Evolutionary conservation across 2,113 vertebrate genomes (phyloP).

Genomic region (Galemys pyrenaicus): DNA sequence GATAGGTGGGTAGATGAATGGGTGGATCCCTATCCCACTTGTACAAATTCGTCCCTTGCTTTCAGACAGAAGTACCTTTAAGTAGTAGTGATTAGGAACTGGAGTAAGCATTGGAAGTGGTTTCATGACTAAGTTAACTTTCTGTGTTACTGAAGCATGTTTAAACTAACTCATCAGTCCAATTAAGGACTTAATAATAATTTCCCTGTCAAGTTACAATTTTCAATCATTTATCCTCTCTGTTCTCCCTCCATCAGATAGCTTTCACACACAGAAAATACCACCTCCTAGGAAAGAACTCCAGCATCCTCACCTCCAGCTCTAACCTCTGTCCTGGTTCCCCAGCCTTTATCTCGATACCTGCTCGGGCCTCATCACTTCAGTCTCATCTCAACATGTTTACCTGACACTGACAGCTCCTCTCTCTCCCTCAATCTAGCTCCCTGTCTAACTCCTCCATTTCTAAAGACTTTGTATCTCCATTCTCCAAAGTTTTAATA

Average conservation of each 20-base stretch:
- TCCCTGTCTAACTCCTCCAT: not conserved
- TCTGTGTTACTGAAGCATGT: not conserved
- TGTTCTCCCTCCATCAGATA: not conserved
- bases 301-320: not conserved
- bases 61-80: slow-evolving; percentile 7
- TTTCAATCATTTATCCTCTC: not conserved
- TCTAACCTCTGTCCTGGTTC: not conserved
- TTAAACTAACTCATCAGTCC: not conserved
- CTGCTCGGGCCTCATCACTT: not conserved
- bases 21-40: not conserved
- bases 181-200: not conserved
- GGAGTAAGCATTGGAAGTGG: not conserved
- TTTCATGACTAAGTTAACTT: slow-evolving; percentile 4
- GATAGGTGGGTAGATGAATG: not conserved
- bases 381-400: not conserved
- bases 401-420: not conserved
- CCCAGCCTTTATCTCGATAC: too few relatives aligned
- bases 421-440: not conserved
- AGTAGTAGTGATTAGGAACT: not conserved
- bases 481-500: slow-evolving; percentile 33
- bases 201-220: not conserved
- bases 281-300: not conserved
- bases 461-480: not conserved
- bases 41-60: not conserved
- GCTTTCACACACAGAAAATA: not conserved